Evolutionary conservation across 2,888 invertebrate species (phyloP).

Genomic region (Cephus pulcher): DNA sequence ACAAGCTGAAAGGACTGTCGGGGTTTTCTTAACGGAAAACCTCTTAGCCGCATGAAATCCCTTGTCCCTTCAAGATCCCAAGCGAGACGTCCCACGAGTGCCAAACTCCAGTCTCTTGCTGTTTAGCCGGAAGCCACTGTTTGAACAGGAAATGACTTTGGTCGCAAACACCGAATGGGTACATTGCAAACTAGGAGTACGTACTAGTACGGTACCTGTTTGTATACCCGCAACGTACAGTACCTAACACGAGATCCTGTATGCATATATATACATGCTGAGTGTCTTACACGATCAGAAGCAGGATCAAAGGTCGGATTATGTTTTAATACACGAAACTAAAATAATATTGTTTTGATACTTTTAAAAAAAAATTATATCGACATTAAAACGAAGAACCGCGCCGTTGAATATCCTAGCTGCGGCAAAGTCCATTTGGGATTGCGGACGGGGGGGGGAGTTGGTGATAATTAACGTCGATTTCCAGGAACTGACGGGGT

Average conservation of each 20-base stretch:
- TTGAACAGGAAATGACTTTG: constrained; percentile 40
- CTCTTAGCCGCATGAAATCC: constrained; percentile 7
- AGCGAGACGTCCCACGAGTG: constrained; percentile 9
- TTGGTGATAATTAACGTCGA: too few species aligned
- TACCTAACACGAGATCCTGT: neutral
- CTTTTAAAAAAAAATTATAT: too few species aligned
- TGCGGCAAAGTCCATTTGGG: too few species aligned
- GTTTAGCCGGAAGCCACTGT: constrained; percentile 27
- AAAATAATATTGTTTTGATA: neutral
- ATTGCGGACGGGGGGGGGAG: too few species aligned
- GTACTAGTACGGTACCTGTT: neutral
- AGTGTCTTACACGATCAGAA: neutral
- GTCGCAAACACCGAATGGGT: constrained; percentile 26
- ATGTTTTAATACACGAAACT: neutral
- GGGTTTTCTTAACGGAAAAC: neutral
- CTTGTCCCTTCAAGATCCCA: neutral
- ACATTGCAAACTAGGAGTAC: neutral
- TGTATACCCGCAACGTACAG: neutral
- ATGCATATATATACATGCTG: neutral
- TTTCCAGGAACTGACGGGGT: too few species aligned
- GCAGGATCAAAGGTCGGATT: neutral
- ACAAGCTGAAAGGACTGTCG: neutral
- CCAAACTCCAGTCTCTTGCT: constrained; percentile 14
- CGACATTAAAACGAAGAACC: too few species aligned
- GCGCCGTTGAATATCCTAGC: too few species aligned